phyloP scores from a whole-genome alignment of 37 sponge, comb jelly and placozoan species.

The Aphrocallistes beatrix region DNA sequence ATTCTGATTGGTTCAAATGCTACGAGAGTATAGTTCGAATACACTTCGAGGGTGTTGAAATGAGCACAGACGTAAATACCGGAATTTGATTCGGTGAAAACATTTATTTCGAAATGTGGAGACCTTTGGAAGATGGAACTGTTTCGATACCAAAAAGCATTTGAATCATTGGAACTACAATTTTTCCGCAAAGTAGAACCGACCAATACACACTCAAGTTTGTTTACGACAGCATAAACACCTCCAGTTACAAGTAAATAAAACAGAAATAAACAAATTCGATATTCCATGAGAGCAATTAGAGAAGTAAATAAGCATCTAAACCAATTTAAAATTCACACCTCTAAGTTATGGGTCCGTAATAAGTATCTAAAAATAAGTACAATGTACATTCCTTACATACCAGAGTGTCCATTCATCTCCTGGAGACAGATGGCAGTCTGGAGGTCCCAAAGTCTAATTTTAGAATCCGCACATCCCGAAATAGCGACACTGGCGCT shows the following conservation, averaged over 20 bases:
- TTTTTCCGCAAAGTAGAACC: background rate
- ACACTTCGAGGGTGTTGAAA: background rate
- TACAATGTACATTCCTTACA: background rate
- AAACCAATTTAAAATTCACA: background rate
- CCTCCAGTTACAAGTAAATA: background rate
- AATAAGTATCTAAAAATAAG: background rate
- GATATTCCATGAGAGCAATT: background rate
- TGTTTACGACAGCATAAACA: too few relatives aligned
- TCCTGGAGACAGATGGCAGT: background rate
- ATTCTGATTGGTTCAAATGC: background rate
- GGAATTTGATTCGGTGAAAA: background rate
- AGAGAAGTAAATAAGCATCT: too few relatives aligned
- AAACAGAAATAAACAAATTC: background rate
- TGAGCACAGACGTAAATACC: background rate
- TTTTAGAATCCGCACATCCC: background rate
- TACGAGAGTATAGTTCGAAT: background rate
- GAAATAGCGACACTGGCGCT: background rate
- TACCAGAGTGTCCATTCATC: background rate
- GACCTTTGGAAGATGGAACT: too few relatives aligned
- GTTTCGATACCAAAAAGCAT: too few relatives aligned
- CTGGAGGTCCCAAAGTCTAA: background rate
- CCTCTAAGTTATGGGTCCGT: background rate
- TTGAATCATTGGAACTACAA: constrained; percentile 4
- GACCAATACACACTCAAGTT: background rate
- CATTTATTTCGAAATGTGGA: too few relatives aligned